Conservation (phyloP, 1,140 invertebrate genomes). For the Pseudomyrmex flavicornis region DNA sequence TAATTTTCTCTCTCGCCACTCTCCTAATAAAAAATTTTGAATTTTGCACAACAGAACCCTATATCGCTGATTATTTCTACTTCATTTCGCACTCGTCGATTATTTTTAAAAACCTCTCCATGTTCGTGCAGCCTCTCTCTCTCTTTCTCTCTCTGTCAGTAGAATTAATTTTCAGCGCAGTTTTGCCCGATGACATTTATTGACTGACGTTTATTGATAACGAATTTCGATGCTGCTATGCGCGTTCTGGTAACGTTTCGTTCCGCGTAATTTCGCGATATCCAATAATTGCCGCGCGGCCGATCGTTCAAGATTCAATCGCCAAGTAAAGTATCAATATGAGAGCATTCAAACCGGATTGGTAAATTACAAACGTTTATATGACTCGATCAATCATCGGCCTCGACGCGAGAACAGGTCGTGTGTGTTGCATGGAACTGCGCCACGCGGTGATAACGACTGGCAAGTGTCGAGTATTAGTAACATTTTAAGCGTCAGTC, state of each 20-base stretch:
- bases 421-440: slow-evolving; percentile 62
- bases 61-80: background rate
- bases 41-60: too few species aligned
- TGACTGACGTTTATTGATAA: slow-evolving; percentile 49
- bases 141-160: background rate
- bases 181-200: slow-evolving; percentile 18
- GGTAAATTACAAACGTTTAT: slow-evolving; percentile 51
- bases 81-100: background rate
- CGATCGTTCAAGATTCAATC: slow-evolving; percentile 36
- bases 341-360: slow-evolving; percentile 26
- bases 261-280: slow-evolving; percentile 27
- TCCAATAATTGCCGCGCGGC: slow-evolving; percentile 32
- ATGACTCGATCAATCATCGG: slow-evolving; percentile 69
- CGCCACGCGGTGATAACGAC: slow-evolving; percentile 67
- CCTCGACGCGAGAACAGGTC: slow-evolving; percentile 38
- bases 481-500: slow-evolving; percentile 64
- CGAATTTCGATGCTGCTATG: background rate
- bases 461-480: slow-evolving; percentile 69
- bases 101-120: background rate
- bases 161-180: background rate
- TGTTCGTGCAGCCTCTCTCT: background rate
- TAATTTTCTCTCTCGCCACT: background rate
- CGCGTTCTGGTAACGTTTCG: background rate
- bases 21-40: background rate
- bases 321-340: slow-evolving; percentile 36